Percentiles rank a stretch among this genome's conserved stretches.
These are phyloP conservation scores for Xylocopa sonorina DNA, from an alignment of 1,140 invertebrate species.

Conservation along the genomic window DNA sequence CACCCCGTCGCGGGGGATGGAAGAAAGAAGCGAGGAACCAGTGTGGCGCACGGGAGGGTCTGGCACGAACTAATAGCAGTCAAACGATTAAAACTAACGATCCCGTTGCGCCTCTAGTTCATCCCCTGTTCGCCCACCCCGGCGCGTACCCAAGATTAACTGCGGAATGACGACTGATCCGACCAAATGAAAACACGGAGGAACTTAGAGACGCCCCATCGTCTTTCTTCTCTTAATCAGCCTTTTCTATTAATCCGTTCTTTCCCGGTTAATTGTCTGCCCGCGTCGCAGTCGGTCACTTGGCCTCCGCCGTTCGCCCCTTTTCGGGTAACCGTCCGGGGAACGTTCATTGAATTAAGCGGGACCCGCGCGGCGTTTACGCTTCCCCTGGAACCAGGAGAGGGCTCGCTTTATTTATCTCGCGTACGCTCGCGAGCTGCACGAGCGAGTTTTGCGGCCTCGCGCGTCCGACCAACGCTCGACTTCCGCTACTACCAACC, in stretches of 20 bases:
- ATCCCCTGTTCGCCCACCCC: slow-evolving; percentile 49
- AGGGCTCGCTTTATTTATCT: no score
- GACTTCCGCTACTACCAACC: no score
- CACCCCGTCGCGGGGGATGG: no score
- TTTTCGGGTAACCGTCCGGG: background rate
- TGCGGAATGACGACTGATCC: slow-evolving; percentile 65
- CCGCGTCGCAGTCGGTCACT: background rate
- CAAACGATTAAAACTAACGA: slow-evolving; percentile 72
- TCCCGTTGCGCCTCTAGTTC: slow-evolving; percentile 63
- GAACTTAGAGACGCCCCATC: slow-evolving; percentile 17
- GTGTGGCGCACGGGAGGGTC: background rate
- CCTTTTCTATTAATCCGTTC: slow-evolving; percentile 47
- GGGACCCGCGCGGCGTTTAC: background rate
- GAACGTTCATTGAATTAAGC: slow-evolving; percentile 15
- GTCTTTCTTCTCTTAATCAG: slow-evolving; percentile 48
- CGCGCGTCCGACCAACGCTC: no score
- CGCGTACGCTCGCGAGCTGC: no score
- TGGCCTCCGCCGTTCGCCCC: background rate
- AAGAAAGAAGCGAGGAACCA: background rate
- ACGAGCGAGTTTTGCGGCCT: no score
- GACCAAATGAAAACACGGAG: slow-evolving; percentile 66
- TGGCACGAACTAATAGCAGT: slow-evolving; percentile 66
- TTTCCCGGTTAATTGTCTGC: slow-evolving; percentile 32
- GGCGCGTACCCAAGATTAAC: slow-evolving; percentile 68
- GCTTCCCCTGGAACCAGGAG: background rate